Evolutionary conservation across 2,888 invertebrate genomes (phyloP), one percentile per base, ranked within the genome.

Genomic region (Mythimna albipuncta): DNA sequence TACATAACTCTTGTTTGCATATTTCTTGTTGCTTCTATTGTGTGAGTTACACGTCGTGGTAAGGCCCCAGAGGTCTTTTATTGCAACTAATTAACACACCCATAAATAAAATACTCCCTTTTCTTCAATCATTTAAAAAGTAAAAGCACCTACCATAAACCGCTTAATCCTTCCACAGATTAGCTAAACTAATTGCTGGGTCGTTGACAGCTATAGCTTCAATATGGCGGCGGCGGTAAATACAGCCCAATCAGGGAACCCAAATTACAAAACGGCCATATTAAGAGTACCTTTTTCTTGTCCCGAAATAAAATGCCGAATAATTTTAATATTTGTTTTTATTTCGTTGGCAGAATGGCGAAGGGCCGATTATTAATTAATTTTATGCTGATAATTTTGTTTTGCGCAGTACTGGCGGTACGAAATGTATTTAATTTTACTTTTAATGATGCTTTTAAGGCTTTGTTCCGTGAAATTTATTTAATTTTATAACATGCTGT

Each of bases 301-400:
- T 69, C 32, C 19, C 55, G 2, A 47, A 68, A 66, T 72, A 63
- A 64, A 67, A 64, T 58, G 41, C 13, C 3, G 9, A 58, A 41
- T 58, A 44, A 55, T 72, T 65, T 44, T n/a, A 72, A 65, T 64
- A 54, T 72, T 72, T 52, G 44, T 64, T 64, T 21, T 52, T 35
- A 66, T 67, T 71, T 41, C 52, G 11, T 41, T 21, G 38, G 21
- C 54, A 44, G 21, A 47, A 81, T 54, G 52, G 44, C 55, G 44
- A 3, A 11, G 3, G 44, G 50, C 35, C 16, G 32, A 64, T 77
- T 64, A 52, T n/a, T 66, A 62, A 79, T 71, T 71, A 66, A 79
- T 77, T 81, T 70, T 38, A 69, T 38, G 41, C 19, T 54, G 57
- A 75, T 75, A 64, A 76, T 76, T 81, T 50, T 57, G 44, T 70